A percentile compares a stretch with the other conserved stretches of the same genome.
Conservation (phyloP, 2,797 vertebrate genomes). For the Psittacula echo region DNA sequence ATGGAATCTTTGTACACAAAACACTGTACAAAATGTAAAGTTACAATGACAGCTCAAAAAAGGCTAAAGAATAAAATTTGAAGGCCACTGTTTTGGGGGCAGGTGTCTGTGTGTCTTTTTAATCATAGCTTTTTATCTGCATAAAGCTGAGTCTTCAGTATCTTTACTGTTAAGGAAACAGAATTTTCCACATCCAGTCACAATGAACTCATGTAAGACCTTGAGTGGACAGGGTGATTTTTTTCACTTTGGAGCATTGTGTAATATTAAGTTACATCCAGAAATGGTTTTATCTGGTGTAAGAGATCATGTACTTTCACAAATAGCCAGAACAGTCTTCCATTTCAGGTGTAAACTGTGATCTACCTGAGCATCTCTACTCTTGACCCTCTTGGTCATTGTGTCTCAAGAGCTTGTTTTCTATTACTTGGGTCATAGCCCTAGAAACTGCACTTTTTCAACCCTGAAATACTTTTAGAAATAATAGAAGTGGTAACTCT, state of each 20-base stretch:
- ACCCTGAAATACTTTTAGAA: neutral
- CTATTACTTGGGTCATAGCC: neutral
- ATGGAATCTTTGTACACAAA: slow-evolving; percentile 33
- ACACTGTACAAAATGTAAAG: slow-evolving; percentile 56
- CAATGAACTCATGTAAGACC: neutral
- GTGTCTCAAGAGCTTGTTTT: neutral
- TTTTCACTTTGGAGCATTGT: neutral
- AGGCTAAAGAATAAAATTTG: slow-evolving; percentile 65
- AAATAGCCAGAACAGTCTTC: neutral
- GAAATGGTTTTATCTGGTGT: neutral
- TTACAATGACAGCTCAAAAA: slow-evolving; percentile 31
- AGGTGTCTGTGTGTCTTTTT: slow-evolving; percentile 39
- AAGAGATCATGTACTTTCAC: neutral
- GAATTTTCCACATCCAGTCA: neutral
- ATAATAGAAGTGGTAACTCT: neutral
- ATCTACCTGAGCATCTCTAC: neutral
- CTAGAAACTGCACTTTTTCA: neutral
- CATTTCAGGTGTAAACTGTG: neutral
- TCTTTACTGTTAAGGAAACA: neutral
- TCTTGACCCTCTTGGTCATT: neutral
- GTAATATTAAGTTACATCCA: neutral
- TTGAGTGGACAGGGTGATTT: neutral
- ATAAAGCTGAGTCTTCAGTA: neutral
- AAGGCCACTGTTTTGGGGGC: slow-evolving; percentile 41
- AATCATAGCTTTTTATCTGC: neutral